Percentiles rank a stretch among this genome's conserved stretches.
Evolutionary conservation across 2,797 vertebrate species (phyloP).

Genomic region (Spondyliosoma cantharus): DNA sequence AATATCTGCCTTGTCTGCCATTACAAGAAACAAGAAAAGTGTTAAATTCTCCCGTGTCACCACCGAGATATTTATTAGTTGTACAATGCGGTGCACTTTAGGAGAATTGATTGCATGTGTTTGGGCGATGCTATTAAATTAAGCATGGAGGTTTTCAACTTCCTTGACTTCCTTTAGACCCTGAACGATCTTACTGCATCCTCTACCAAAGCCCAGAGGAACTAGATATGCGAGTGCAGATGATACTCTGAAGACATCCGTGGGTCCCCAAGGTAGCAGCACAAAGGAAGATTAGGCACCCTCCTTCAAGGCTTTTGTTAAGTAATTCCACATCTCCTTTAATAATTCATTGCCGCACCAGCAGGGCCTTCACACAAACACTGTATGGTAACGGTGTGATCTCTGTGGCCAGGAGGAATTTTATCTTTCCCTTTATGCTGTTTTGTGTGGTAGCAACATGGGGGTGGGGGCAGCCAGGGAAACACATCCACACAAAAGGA

Average conservation of each 20-base stretch:
- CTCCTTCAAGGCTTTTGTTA: conserved; percentile 77
- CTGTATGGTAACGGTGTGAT: conserved; percentile 68
- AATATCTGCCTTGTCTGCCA: conserved; percentile 24
- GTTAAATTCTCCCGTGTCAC: conserved; percentile 38
- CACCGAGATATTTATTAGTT: conserved; percentile 47
- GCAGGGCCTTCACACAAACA: conserved; percentile 55
- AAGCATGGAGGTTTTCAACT: conserved; percentile 53
- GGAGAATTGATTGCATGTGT: conserved; percentile 47
- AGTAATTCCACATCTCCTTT: conserved; percentile 79
- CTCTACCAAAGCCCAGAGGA: conserved; percentile 58
- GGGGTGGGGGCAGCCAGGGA: conserved; percentile 24
- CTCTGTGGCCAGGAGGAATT: conserved; percentile 56
- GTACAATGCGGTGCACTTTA: conserved; percentile 41
- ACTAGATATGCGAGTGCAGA: conserved; percentile 48
- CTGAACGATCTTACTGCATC: conserved; percentile 50
- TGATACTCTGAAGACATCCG: conserved; percentile 70
- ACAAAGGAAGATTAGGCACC: conserved; percentile 79
- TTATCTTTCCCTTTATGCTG: conserved; percentile 45
- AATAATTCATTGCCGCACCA: conserved; percentile 80
- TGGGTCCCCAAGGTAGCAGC: conserved; percentile 70
- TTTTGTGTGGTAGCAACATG: conserved; percentile 62
- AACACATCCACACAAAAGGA: conserved; percentile 54
- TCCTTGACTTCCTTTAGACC: conserved; percentile 64
- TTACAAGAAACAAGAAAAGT: conserved; percentile 30
- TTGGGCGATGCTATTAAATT: conserved; percentile 54